Evolutionary conservation across 2,888 invertebrate species (phyloP), one percentile per base, ranked within the genome.

Genomic region (Megalurothrips usitatus): DNA sequence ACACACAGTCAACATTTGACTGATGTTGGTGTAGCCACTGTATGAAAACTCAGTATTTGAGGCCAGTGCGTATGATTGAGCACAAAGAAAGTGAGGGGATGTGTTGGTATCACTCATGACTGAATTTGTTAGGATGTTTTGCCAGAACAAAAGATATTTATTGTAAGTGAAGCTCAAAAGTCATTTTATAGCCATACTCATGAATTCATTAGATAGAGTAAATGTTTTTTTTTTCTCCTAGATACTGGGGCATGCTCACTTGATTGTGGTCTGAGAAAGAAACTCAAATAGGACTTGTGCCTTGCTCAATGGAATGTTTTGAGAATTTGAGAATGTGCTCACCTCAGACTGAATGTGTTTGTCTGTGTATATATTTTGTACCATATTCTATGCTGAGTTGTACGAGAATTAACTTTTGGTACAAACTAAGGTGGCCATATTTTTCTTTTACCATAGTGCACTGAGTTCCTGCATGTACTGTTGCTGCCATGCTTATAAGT

Each of bases 101-200:
- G 68, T 26, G 58, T 26, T 75, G 68, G 26, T 26, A 75, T 75
- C 26, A 26, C 68, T 75, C 68, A 75, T 75, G 68, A 75, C 68
- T 75, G 68, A 75, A 75, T 75, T 75, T 75, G 68, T 75, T 75
- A 75, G 58, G 58, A 75, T 26, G 23, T 75, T 75, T 75, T 75
- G 68, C 68, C 68, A 75, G 68, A 75, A 75, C 68, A 75, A 75
- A 75, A 75, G 68, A 26, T 75, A 75, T 75, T 75, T 75, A 75
- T 75, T 75, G 23, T 75, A 75, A 75, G 68, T 75, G 68, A 75
- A 75, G 68, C 68, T 75, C 68, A 75, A 75, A 75, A 75, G 68
- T 75, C 68, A 75, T 75, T 75, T 75, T 75, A 75, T 75, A 75
- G 68, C 68, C 68, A 23, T 75, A 75, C 26, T 75, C 68, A 75